Base-by-base conservation (phyloP, 2,113 vertebrate species). In the Oryzias celebensis region DNA sequence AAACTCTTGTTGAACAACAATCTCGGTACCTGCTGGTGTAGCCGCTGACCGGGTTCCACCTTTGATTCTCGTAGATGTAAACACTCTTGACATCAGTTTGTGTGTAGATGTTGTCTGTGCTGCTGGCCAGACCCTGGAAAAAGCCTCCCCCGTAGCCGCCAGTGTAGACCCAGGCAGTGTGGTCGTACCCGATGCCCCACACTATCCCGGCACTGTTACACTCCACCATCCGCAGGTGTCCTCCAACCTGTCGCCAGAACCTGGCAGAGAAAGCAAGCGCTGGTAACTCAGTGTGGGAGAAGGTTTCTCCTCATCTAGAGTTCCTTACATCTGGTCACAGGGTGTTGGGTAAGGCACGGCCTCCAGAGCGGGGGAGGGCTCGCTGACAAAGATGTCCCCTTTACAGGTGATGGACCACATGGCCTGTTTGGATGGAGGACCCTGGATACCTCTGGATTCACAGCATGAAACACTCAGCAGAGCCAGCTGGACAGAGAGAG, bases 401-500 rank as follows among this genome's bases (percentile, higher is more conserved):
- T 96, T 98, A 82, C 96, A 98, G 64, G 96, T 99, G 59, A 94
- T 54, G 0, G 97, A 99, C 97, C 97, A 99, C 87, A 96, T 92
- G 85, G 96, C 96, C 58, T 96, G 95, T 14, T 89, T 92, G 54
- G 95, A 96, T 1, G 97, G 96, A 54, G 94, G 92, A 49, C 95
- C 95, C 0, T 92, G 93, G 78, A 98, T 88, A 63, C 84, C 91
- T 60, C 94, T 93, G 87, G 93, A 93, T 84, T 98, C 95, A 13
- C 94, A 96, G 85, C 96, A 98, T 4, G 94, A 95, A 68, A 92
- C 83, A 63, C 88, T 97, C 79, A 99, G 86, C 75, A 98, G 81
- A 7, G 94, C 93, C 23, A 99, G 92, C 97, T 99, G 83, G 13
- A 45, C 62, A 74, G 7, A 10, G 6, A 66, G 18, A 60, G 24